phyloP scores from a whole-genome alignment of 53 echinoderm and acorn worm genomes.

The Patiria pectinifera region DNA sequence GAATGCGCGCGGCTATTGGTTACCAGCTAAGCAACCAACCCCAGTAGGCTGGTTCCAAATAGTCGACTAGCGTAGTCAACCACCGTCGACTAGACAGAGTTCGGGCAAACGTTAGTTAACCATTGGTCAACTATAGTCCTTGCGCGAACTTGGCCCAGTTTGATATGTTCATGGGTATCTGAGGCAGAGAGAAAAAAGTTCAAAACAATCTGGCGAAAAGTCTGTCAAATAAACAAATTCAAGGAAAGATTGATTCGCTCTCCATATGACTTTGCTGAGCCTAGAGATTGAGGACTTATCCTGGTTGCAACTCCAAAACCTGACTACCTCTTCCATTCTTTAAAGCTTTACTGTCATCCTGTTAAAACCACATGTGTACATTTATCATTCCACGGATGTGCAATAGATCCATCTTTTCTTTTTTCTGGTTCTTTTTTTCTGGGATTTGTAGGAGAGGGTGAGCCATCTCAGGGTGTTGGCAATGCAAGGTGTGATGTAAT shows the following conservation, averaged over 20 bases:
- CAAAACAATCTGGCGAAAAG: not conserved
- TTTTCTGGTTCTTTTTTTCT: not conserved
- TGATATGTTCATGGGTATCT: not conserved
- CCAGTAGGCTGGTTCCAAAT: no score
- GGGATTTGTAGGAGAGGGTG: not conserved
- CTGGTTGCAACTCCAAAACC: not conserved
- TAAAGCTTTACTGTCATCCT: not conserved
- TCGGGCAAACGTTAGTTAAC: no score
- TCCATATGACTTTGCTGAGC: not conserved
- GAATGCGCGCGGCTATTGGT: no score
- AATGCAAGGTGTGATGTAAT: constrained; percentile 48
- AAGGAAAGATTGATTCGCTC: not conserved
- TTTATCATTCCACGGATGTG: not conserved
- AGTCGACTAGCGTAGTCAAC: no score
- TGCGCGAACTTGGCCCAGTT: no score
- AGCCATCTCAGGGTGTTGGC: not conserved
- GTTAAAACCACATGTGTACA: not conserved
- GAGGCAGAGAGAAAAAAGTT: not conserved
- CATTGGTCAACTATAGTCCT: no score
- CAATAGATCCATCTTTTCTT: not conserved
- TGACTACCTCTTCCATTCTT: not conserved
- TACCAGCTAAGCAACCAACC: no score
- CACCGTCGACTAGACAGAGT: no score
- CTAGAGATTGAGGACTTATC: not conserved
- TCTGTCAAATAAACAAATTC: not conserved